phyloP scores from a whole-genome alignment of 2,888 invertebrate species.

The Apodemia duryi region DNA sequence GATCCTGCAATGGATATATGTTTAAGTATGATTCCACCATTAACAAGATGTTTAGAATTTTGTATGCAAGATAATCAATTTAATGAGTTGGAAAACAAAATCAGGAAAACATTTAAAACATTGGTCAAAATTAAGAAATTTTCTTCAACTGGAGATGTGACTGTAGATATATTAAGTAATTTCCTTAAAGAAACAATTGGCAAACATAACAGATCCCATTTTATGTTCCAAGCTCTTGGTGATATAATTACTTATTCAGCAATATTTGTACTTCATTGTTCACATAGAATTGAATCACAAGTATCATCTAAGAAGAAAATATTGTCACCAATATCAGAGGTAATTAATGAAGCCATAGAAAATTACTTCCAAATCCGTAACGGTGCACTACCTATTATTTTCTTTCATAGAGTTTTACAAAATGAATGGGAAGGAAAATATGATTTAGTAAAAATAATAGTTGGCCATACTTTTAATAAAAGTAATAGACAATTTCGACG shows the following conservation, averaged over 20 bases:
- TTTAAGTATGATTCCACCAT: constrained; percentile 83
- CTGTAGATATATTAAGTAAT: constrained; percentile 72
- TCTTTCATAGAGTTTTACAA: constrained; percentile 83
- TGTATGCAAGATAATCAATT: constrained; percentile 84
- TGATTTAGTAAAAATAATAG: constrained; percentile 76
- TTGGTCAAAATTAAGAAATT: constrained; percentile 81
- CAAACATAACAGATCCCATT: constrained; percentile 81
- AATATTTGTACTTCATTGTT: constrained; percentile 82
- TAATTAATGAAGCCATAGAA: constrained; percentile 75
- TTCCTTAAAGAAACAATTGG: constrained; percentile 79
- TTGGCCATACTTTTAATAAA: constrained; percentile 79
- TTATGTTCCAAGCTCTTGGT: constrained; percentile 83
- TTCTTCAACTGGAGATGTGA: constrained; percentile 74
- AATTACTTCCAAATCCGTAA: constrained; percentile 82
- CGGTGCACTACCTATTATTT: constrained; percentile 81
- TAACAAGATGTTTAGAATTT: constrained; percentile 84
- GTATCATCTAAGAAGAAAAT: constrained; percentile 50
- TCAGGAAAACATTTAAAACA: constrained; percentile 81
- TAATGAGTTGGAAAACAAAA: constrained; percentile 81
- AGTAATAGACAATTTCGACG: constrained; percentile 82
- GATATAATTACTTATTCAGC: constrained; percentile 82
- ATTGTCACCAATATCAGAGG: constrained; percentile 57
- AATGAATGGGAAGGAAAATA: constrained; percentile 83
- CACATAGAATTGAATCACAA: constrained; percentile 67
- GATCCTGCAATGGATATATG: constrained; percentile 83